Percentiles rank a stretch among this genome's conserved stretches.
These are phyloP conservation scores for Ictalurus punctatus DNA, from an alignment of 2,113 vertebrate species.

Conservation along the genomic window DNA sequence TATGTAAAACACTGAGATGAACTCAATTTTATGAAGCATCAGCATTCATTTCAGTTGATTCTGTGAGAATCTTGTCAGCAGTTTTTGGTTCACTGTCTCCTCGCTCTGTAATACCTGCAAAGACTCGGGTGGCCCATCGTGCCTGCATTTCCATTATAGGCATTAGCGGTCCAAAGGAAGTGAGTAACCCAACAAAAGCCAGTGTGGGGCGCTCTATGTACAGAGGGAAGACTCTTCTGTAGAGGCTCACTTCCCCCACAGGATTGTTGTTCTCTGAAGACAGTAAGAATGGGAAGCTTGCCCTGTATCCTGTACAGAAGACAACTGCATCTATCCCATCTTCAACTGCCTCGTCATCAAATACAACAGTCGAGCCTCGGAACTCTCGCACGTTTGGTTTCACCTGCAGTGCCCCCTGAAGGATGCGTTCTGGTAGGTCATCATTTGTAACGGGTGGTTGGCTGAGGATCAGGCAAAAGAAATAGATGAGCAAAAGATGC, in stretches of 20 bases:
- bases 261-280: slow-evolving; percentile 66
- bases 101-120: slow-evolving; percentile 75
- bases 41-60: background rate
- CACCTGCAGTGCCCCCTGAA: slow-evolving; percentile 77
- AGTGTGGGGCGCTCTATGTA: slow-evolving; percentile 79
- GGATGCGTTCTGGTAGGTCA: slow-evolving; percentile 82
- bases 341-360: slow-evolving; percentile 83
- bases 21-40: background rate
- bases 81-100: background rate
- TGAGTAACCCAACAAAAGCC: slow-evolving; percentile 81
- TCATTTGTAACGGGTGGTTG: slow-evolving; percentile 76
- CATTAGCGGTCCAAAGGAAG: slow-evolving; percentile 80
- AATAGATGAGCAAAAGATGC: background rate
- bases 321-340: slow-evolving; percentile 79
- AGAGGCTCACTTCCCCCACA: slow-evolving; percentile 73
- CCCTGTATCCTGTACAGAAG: slow-evolving; percentile 87
- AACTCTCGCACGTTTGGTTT: slow-evolving; percentile 80
- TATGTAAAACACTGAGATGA: background rate
- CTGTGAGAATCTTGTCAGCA: background rate
- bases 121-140: slow-evolving; percentile 82
- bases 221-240: slow-evolving; percentile 80
- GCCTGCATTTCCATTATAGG: slow-evolving; percentile 84
- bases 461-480: slow-evolving; percentile 65
- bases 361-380: slow-evolving; percentile 74
- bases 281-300: slow-evolving; percentile 81